A percentile compares a stretch with the other conserved stretches of the same genome.
Evolutionary conservation across 2,888 invertebrate genomes (phyloP).

Genomic region (Hyppa rectilinea): DNA sequence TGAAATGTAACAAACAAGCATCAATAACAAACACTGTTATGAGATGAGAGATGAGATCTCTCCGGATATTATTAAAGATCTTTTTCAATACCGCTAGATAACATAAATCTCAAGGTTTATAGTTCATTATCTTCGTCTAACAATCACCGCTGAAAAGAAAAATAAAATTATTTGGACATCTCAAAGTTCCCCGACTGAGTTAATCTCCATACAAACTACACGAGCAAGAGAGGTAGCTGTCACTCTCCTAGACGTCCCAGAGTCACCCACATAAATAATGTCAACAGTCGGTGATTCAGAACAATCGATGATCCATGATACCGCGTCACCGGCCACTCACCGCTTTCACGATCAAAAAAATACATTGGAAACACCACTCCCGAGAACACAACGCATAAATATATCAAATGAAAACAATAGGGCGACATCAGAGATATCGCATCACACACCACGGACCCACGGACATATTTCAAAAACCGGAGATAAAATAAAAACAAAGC

Average conservation of each 20-base stretch:
- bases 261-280: constrained; percentile 82
- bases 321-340: constrained; percentile 81
- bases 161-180: constrained; percentile 50
- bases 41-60: constrained; percentile 1
- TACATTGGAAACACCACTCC: constrained; percentile 80
- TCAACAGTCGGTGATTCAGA: constrained; percentile 78
- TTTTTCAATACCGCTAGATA: constrained; percentile 25
- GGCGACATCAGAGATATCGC: constrained; percentile 87
- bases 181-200: constrained; percentile 57
- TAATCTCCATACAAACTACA: constrained; percentile 68
- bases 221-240: constrained; percentile 73
- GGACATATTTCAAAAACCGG: constrained; percentile 88
- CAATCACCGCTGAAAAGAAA: constrained; percentile 25
- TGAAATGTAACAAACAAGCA: constrained; percentile 22
- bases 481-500: constrained; percentile 81
- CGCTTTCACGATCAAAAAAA: constrained; percentile 75
- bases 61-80: constrained; percentile 14
- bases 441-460: constrained; percentile 86
- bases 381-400: constrained; percentile 87
- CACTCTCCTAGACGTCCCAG: constrained; percentile 74
- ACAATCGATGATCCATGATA: constrained; percentile 82
- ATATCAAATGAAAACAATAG: constrained; percentile 91
- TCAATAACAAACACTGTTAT: not conserved
- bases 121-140: constrained; percentile 40
- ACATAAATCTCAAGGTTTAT: constrained; percentile 29